A percentile compares a stretch with the other conserved stretches of the same genome.
Evolutionary conservation across 2,888 invertebrate genomes (phyloP).

Genomic region (Gandaritis pyraliata): DNA sequence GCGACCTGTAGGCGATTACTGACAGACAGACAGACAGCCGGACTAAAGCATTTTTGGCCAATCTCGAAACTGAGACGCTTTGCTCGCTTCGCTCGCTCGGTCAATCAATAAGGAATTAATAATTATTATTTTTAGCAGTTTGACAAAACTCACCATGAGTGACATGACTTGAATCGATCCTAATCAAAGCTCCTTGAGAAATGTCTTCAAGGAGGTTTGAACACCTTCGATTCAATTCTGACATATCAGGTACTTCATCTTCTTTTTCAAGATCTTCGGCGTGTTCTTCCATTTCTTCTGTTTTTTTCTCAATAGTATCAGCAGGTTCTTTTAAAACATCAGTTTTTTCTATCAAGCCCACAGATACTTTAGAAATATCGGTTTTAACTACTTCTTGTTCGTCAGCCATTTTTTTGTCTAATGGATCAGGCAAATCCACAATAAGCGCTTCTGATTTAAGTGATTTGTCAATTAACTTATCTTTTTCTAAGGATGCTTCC

Average conservation of each 20-base stretch:
- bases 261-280: constrained; percentile 46
- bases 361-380: constrained; percentile 18
- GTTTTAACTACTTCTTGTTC: constrained; percentile 21
- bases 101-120: too few species aligned
- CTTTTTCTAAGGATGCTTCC: constrained; percentile 45
- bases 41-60: too few species aligned
- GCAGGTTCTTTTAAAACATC: constrained; percentile 28
- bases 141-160: constrained; percentile 67
- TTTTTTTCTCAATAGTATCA: background rate
- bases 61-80: too few species aligned
- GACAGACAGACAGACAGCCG: too few species aligned
- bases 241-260: constrained; percentile 73
- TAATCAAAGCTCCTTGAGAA: constrained; percentile 78
- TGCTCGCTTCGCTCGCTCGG: too few species aligned
- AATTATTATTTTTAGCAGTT: too few species aligned
- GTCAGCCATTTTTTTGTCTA: constrained; percentile 3
- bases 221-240: constrained; percentile 78
- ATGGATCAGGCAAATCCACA: constrained; percentile 34
- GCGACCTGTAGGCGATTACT: too few species aligned
- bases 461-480: constrained; percentile 40
- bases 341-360: constrained; percentile 24
- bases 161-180: constrained; percentile 78
- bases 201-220: constrained; percentile 81
- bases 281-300: constrained; percentile 20
- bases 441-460: constrained; percentile 42